Percentiles rank a stretch among this genome's conserved stretches.
Evolutionary conservation across 2,797 vertebrate species (phyloP).

Genomic region (Rhincodon typus): DNA sequence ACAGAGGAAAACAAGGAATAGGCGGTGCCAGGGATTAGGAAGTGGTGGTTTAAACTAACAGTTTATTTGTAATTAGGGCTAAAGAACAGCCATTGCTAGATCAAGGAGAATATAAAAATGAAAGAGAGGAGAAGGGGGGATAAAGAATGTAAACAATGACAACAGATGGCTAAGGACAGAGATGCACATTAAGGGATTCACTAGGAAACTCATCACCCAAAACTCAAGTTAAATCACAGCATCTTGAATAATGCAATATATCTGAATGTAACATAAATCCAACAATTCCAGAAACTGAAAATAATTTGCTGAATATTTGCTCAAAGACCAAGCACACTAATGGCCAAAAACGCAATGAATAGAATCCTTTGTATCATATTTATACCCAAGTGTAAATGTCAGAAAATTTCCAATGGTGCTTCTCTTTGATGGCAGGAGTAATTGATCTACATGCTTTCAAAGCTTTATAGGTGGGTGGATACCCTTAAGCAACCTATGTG

Average conservation of each 20-base stretch:
- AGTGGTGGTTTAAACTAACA: background rate
- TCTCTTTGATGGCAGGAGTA: constrained; percentile 19
- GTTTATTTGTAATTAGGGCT: background rate
- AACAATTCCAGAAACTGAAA: background rate
- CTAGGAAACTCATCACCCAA: background rate
- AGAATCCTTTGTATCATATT: background rate
- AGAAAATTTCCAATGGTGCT: background rate
- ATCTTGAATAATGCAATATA: background rate
- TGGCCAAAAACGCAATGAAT: background rate
- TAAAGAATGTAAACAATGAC: background rate
- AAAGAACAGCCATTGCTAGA: background rate
- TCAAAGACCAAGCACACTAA: background rate
- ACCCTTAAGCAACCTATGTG: background rate
- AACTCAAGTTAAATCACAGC: background rate
- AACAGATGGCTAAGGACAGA: background rate
- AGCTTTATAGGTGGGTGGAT: background rate
- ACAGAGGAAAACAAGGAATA: background rate
- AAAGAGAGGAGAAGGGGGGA: background rate
- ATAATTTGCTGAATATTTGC: background rate
- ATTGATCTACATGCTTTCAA: background rate
- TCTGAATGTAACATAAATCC: background rate
- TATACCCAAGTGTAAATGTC: background rate
- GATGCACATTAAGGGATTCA: background rate
- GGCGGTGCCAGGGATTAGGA: background rate
- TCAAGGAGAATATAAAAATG: background rate